Conservation (phyloP, 2,113 vertebrate genomes). For the Rhombomys opimus region DNA sequence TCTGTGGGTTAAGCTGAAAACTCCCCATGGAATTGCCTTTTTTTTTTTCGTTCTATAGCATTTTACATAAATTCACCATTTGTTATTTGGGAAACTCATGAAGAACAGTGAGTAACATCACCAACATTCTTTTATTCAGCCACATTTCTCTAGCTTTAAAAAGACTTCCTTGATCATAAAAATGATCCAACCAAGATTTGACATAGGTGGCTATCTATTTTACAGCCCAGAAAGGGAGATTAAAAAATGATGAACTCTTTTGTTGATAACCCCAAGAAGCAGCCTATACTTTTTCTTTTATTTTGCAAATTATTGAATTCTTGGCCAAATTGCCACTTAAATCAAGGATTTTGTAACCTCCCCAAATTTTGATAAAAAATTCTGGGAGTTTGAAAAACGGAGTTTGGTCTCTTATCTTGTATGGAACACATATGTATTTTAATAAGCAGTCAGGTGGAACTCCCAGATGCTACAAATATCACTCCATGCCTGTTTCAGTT, state of each 20-base stretch:
- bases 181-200: neutral
- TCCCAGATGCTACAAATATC: neutral
- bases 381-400: neutral
- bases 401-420: neutral
- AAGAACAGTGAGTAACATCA: slow-evolving; percentile 35
- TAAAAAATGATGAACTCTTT: neutral
- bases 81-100: slow-evolving; percentile 34
- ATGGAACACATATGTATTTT: neutral
- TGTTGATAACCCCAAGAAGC: neutral
- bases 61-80: slow-evolving; percentile 50
- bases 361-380: neutral
- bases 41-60: neutral
- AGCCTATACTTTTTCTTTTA: neutral
- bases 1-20: slow-evolving; percentile 59
- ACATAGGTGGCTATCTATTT: neutral
- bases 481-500: neutral
- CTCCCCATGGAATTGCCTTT: neutral
- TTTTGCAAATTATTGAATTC: neutral
- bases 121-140: slow-evolving; percentile 49
- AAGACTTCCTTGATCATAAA: neutral
- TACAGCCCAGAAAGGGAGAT: neutral
- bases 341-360: neutral
- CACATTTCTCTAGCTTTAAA: neutral
- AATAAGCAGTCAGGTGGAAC: neutral
- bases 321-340: slow-evolving; percentile 30